Base-by-base conservation (phyloP, 1,140 invertebrate species). In the Triops longicaudatus region DNA sequence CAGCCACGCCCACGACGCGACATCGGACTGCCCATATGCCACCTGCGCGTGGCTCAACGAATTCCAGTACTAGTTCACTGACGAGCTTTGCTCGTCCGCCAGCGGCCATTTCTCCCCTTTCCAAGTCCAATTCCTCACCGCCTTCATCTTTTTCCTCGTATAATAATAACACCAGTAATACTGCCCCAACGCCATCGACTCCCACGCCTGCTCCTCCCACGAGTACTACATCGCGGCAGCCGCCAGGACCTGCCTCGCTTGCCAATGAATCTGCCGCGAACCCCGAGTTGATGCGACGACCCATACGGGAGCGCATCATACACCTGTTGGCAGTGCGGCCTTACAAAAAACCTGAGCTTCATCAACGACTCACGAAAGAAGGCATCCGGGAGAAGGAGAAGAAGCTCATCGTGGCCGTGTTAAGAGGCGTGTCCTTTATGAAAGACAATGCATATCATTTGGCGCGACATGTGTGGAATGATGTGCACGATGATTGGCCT, bases 401-500 rank as follows among this genome's bases (percentile, higher is more conserved):
- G 81, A 89, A 88, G 81, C 83, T 89, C 81, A 87, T 94, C 80
- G 90, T 88, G 81, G 88, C 87, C 79, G 88, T 94, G 79, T 85
- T 98, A 80, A 90, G 90, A 80, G 90, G 92, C 83, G 90, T 97
- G 78, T 90, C 93, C 76, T 86, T 84, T 72, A 86, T 93, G 82
- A 91, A 92, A 82, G 93, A 96, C 84, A 97, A 97, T 85, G 90
- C 90, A 79, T 97, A 94, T 85, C 90, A 93, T 81, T 86, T 98
- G 82, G 88, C 91, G 74, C 90, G 92, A 81, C 89, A 92, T 81
- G 86, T 93, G 79, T 97, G 94, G 93, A 94, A 93, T 83, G 94
- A 97, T 82, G 94, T 98, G 73, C 90, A 93, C 81, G 92, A 94
- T 81, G 94, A 97, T 82, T 98, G 95, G 95, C 92, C 93, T 50